Evolutionary conservation across 1,140 invertebrate genomes (phyloP), one percentile per base, ranked within the genome.

Genomic region (Oryctes rhinoceros): DNA sequence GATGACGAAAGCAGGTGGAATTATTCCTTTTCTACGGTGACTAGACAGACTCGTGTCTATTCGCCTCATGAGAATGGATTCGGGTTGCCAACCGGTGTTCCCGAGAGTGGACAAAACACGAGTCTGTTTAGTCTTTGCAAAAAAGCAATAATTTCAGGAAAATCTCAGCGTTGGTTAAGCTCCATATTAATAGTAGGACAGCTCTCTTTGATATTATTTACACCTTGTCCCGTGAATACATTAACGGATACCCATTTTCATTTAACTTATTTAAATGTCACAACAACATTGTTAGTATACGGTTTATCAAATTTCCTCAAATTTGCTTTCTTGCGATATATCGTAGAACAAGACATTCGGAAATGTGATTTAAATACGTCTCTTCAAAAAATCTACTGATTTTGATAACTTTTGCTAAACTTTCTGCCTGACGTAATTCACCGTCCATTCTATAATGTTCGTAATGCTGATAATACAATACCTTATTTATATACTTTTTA

Each of bases 361-460:
- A 49, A 49, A 49, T 49, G 48, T 49, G 48, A 49, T 49, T 49
- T 49, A 49, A 49, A 49, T 49, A 49, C 48, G 48, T 49, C 48
- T 49, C 48, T 49, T 49, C 48, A 49, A 49, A 10, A 49, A 49
- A 49, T 49, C 48, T 10, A 49, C 48, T 49, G n/a, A 49, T 49
- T 49, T 49, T 49, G 48, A 49, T 49, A 15, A 49, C 48, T 49
- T 49, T 49, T 49, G 48, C 48, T 49, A 15, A 10, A 13, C n/a
- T 15, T 13, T 13, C n/a, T 13, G n/a, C n/a, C n/a, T 49, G 10
- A 49, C n/a, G 10, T 49, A 49, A 49, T 49, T 49, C 48, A 49
- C n/a, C 48, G n/a, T 49, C 48, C 3, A 15, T 49, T 13, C 48
- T 49, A 15, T 10, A 49, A 49, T 49, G 10, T 49, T 49, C 9